Percentiles rank a stretch among this genome's conserved stretches.
Evolutionary conservation across 2,888 invertebrate species (phyloP).

Genomic region (Thecocarcelia acutangulata): DNA sequence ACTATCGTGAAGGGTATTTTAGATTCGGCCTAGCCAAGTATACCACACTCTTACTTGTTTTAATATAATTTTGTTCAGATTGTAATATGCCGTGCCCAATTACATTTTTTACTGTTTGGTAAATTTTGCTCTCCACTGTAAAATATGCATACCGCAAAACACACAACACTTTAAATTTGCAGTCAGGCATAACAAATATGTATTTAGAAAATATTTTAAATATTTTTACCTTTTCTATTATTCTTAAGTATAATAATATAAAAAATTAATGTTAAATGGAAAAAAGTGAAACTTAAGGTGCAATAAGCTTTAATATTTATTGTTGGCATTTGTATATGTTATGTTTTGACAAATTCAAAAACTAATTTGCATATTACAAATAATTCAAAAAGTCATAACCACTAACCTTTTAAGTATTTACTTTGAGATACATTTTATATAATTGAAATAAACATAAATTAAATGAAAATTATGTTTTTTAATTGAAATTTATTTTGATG

Average conservation of each 20-base stretch:
- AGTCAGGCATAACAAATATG: constrained; percentile 54
- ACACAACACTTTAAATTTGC: constrained; percentile 23
- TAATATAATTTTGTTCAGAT: too few species aligned
- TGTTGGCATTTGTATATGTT: constrained; percentile 12
- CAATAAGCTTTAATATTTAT: constrained; percentile 36
- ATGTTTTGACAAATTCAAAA: background rate
- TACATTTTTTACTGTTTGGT: too few species aligned
- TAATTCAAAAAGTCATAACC: too few species aligned
- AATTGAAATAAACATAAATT: background rate
- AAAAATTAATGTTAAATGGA: too few species aligned
- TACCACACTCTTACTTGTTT: too few species aligned
- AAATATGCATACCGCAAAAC: constrained; percentile 42
- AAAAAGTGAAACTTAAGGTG: constrained; percentile 46
- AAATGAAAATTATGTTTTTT: too few species aligned
- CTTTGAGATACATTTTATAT: too few species aligned
- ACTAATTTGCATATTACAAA: background rate
- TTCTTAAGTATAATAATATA: too few species aligned
- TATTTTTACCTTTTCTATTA: constrained; percentile 3
- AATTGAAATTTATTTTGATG: constrained; percentile 30
- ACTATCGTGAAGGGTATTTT: too few species aligned
- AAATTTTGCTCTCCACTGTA: constrained; percentile 30
- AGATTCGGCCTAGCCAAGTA: too few species aligned
- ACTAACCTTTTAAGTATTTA: too few species aligned
- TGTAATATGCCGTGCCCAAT: too few species aligned
- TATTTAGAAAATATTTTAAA: constrained; percentile 36